phyloP scores from a whole-genome alignment of 2,888 invertebrate species.

The Cremastinae sp. region DNA sequence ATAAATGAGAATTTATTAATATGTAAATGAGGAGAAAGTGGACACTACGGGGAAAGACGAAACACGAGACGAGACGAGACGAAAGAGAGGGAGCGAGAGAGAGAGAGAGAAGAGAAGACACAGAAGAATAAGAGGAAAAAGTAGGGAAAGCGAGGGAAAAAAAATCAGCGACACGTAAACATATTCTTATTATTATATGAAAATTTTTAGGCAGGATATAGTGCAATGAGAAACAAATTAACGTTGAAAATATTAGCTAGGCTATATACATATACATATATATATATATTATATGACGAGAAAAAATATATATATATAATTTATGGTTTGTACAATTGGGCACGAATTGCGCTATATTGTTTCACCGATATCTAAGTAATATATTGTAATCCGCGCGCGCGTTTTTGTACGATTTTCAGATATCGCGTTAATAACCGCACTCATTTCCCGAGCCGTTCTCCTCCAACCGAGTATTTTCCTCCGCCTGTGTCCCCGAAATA shows the following conservation, averaged over 20 bases:
- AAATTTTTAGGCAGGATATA: constrained; percentile 68
- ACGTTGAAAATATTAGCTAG: constrained; percentile 68
- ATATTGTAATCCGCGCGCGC: constrained; percentile 58
- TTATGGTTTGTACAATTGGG: constrained; percentile 76
- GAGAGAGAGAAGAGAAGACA: constrained; percentile 39
- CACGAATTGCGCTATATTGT: constrained; percentile 74
- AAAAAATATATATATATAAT: constrained; percentile 58
- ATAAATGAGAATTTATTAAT: constrained; percentile 71
- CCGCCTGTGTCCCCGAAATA: too few relatives aligned
- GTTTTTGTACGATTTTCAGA: constrained; percentile 74
- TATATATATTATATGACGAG: constrained; percentile 25
- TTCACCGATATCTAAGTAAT: constrained; percentile 70
- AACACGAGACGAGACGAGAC: constrained; percentile 21
- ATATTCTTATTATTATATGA: constrained; percentile 58
- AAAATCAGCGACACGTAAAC: constrained; percentile 50
- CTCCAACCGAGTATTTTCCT: background rate
- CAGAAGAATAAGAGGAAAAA: constrained; percentile 32
- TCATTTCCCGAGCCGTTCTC: constrained; percentile 55
- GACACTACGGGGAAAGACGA: constrained; percentile 59
- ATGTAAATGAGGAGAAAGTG: constrained; percentile 74
- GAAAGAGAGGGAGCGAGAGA: constrained; percentile 37
- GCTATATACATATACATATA: constrained; percentile 55
- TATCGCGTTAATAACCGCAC: constrained; percentile 69
- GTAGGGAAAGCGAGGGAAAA: background rate
- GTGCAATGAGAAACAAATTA: constrained; percentile 72